phyloP scores from a whole-genome alignment of 35 echinoderm and acorn worm species.

The Holothuria glaberrima region DNA sequence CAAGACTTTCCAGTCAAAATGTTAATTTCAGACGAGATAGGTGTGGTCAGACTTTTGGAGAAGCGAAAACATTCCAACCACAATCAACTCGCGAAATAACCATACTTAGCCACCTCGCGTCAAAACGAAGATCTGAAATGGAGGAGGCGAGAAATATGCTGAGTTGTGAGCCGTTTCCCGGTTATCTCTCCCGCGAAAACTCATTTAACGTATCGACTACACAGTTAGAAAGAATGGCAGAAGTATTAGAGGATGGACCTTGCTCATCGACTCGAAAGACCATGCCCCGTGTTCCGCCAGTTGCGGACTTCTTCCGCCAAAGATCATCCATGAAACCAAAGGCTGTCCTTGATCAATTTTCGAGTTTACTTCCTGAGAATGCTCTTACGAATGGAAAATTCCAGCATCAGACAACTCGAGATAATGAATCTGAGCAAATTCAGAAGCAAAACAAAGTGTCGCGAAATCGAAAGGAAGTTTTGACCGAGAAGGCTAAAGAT shows the following conservation, averaged over 20 bases:
- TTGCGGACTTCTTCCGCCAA: conserved; percentile 18
- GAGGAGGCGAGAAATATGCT: conserved; percentile 24
- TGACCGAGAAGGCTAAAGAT: not conserved
- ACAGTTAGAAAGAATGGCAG: conserved; percentile 24
- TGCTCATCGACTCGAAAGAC: not conserved
- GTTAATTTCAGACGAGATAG: not conserved
- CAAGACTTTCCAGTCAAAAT: not conserved
- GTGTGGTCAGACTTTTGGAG: not conserved
- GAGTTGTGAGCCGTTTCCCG: not conserved
- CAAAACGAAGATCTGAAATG: conserved; percentile 36
- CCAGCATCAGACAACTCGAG: not conserved
- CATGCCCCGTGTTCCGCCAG: not conserved
- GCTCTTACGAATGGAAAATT: not conserved
- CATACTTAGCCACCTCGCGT: conserved; percentile 9
- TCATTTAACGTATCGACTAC: conserved; percentile 9
- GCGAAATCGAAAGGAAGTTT: not conserved
- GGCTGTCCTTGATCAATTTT: not conserved
- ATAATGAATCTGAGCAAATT: not conserved
- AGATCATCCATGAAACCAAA: conserved; percentile 3
- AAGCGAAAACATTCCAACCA: conserved; percentile 9
- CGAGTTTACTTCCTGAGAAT: not conserved
- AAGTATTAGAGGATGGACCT: conserved; percentile 3
- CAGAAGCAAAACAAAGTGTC: not conserved
- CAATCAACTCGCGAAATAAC: conserved; percentile 12
- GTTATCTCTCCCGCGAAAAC: conserved; percentile 19